phyloP scores from a whole-genome alignment of 2,888 invertebrate genomes.

The Eilema griseolum region DNA sequence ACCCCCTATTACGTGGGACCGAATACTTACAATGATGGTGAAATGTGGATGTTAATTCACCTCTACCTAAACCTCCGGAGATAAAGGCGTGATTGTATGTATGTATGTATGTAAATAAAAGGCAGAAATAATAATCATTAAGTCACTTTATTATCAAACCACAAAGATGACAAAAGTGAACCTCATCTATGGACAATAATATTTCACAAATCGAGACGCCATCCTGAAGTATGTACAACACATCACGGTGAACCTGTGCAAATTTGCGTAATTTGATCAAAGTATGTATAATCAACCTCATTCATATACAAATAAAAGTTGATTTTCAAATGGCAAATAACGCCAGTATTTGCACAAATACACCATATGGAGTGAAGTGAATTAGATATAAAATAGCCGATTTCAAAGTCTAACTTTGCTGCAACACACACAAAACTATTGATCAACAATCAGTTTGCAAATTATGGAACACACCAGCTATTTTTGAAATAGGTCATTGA shows the following conservation, averaged over 20 bases:
- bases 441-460: neutral
- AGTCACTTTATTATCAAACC: slow-evolving; percentile 85
- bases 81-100: too few species aligned
- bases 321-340: slow-evolving; percentile 2
- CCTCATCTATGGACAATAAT: slow-evolving; percentile 82
- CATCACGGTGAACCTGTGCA: neutral
- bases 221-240: slow-evolving; percentile 24
- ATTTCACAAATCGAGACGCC: slow-evolving; percentile 44
- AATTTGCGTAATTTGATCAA: neutral
- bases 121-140: slow-evolving; percentile 64
- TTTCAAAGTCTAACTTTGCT: neutral
- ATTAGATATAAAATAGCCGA: neutral
- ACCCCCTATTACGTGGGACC: too few species aligned
- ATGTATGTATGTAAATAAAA: too few species aligned
- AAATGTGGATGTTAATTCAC: too few species aligned
- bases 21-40: too few species aligned
- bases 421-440: neutral
- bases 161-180: slow-evolving; percentile 81
- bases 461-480: neutral
- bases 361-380: neutral
- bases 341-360: slow-evolving; percentile 2
- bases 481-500: neutral
- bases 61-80: too few species aligned
- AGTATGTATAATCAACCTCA: neutral
- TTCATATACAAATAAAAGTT: neutral